Evolutionary conservation across 2,888 invertebrate genomes (phyloP), one percentile per base, ranked within the genome.

Genomic region (Microctonus aethiopoides): DNA sequence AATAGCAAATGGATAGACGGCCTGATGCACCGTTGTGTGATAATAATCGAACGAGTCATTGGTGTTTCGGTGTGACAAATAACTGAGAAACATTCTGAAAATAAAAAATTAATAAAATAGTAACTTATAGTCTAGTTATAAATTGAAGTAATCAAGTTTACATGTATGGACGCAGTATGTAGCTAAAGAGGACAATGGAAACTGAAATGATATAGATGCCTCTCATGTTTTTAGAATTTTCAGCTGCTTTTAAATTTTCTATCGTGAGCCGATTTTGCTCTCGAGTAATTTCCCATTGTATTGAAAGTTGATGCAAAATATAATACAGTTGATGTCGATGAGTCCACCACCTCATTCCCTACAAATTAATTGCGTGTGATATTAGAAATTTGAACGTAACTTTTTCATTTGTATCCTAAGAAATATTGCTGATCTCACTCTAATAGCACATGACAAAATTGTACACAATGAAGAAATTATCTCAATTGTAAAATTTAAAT

Each of bases 121-220:
- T n/a, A n/a, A n/a, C n/a, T n/a, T n/a, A n/a, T n/a, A n/a, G n/a
- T n/a, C n/a, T n/a, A n/a, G n/a, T n/a, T n/a, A n/a, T n/a, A n/a
- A n/a, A n/a, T n/a, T n/a, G n/a, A n/a, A n/a, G n/a, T n/a, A n/a
- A n/a, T n/a, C n/a, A n/a, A 29, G 13, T 13, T 56, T 29, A 56
- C 56, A 56, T 56, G 56, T 24, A 56, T 56, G 56, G 56, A 29
- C 56, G 56, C 5, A 56, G 13, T 24, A 29, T 13, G 29, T 56
- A 56, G 29, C 56, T 56, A 10, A 26, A 22, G 29, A 24, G 26
- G n/a, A 56, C 26, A 20, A 56, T 29, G 6, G 11, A 13, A 13
- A 56, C 24, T 2, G 26, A 24, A 56, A 29, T 56, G 56, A 26
- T n/a, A n/a, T n/a, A 56, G n/a, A n/a, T 26, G 1, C 10, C 13